These are phyloP conservation scores for Sisyra terminalis DNA, from an alignment of 2,888 invertebrate genomes.

Conservation along the genomic window DNA sequence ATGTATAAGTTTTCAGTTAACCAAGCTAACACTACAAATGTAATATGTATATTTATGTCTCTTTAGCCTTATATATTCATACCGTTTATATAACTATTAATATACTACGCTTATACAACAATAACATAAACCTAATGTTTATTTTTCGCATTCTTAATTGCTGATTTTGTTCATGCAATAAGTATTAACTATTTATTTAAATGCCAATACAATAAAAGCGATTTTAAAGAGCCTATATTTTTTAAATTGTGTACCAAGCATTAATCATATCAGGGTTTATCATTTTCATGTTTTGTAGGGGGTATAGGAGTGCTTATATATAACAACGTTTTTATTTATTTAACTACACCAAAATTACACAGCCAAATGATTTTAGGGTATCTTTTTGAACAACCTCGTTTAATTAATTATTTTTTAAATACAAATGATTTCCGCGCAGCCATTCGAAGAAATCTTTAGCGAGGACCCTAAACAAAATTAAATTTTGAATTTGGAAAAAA, in stretches of 20 bases:
- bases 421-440: conserved; percentile 39
- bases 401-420: conserved; percentile 25
- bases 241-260: conserved; percentile 3
- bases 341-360: not conserved
- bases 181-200: too few species aligned
- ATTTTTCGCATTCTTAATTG: too few species aligned
- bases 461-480: conserved; percentile 22
- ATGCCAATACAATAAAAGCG: too few species aligned
- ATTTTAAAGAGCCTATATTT: not conserved
- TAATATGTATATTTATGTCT: too few species aligned
- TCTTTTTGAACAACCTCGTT: conserved; percentile 17
- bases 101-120: too few species aligned
- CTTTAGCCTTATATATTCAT: too few species aligned
- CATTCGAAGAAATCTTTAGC: conserved; percentile 39
- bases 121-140: too few species aligned
- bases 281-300: not conserved
- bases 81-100: too few species aligned
- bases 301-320: conserved; percentile 18
- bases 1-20: too few species aligned
- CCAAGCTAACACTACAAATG: too few species aligned
- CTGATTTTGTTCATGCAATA: too few species aligned
- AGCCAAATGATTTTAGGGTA: conserved; percentile 14
- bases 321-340: conserved; percentile 5
- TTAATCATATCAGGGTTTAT: conserved; percentile 4
- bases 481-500: conserved; percentile 17